These are phyloP conservation scores for Bostrychus sinensis DNA, from an alignment of 2,113 vertebrate genomes.

Conservation along the genomic window DNA sequence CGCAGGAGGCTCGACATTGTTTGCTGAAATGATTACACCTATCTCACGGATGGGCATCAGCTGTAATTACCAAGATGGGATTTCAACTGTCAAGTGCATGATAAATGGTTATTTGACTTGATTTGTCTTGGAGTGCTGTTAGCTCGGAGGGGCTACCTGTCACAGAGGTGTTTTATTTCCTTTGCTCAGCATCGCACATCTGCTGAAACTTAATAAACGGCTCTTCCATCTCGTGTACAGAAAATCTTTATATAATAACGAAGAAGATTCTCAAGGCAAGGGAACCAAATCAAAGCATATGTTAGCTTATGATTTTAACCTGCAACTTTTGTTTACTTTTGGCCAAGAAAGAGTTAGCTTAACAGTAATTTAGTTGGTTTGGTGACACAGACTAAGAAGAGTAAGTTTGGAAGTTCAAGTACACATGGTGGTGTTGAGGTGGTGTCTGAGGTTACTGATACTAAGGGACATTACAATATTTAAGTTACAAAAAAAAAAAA, in stretches of 20 bases:
- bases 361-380: no score
- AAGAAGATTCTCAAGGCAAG: constrained; percentile 40
- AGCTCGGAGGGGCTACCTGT: constrained; percentile 43
- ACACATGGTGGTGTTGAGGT: no score
- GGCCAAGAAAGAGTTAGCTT: no score
- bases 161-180: constrained; percentile 62
- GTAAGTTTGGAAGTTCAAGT: no score
- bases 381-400: no score
- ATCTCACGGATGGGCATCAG: constrained; percentile 58
- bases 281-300: constrained; percentile 26
- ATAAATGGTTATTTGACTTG: constrained; percentile 73
- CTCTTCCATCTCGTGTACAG: constrained; percentile 64
- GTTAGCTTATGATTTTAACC: constrained; percentile 7
- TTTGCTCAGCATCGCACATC: constrained; percentile 51
- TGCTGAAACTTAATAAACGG: constrained; percentile 44
- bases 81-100: constrained; percentile 68
- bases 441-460: no score
- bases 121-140: constrained; percentile 61
- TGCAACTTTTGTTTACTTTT: no score
- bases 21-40: constrained; percentile 62
- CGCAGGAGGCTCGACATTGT: constrained; percentile 36
- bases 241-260: constrained; percentile 67
- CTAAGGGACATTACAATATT: no score
- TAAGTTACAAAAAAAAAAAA: no score
- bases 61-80: constrained; percentile 70